Conservation (phyloP, 53 echinoderm and acorn worm genomes). For the Mesocentrotus franciscanus region DNA sequence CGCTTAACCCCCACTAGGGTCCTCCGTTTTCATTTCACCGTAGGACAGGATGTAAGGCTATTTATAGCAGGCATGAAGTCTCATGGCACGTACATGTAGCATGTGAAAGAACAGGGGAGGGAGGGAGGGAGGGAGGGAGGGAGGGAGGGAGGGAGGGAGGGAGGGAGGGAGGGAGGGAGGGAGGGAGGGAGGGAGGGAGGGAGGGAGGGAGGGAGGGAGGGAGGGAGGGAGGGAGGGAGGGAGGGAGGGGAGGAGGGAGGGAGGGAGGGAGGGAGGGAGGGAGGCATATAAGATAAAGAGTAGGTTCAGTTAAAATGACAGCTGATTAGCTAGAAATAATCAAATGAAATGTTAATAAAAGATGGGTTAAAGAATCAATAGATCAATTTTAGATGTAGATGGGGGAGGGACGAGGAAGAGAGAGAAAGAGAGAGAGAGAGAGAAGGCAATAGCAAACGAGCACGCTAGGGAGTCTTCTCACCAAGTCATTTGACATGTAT, state of each 20-base stretch:
- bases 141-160: not conserved
- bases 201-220: not conserved
- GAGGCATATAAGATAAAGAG: not conserved
- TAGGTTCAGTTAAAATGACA: not conserved
- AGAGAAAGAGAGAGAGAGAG: not conserved
- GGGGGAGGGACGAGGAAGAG: not conserved
- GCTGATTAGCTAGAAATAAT: no score
- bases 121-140: constrained; percentile 7
- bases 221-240: not conserved
- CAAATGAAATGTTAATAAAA: no score
- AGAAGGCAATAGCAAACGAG: not conserved
- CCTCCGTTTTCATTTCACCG: constrained; percentile 5
- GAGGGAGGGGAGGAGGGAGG: not conserved
- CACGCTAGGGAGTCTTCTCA: not conserved
- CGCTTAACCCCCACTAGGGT: constrained; percentile 41
- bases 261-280: no score
- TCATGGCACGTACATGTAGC: not conserved
- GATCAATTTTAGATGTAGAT: not conserved
- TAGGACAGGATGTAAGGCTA: constrained; percentile 33
- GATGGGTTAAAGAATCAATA: not conserved
- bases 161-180: no score
- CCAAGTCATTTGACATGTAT: constrained; percentile 9
- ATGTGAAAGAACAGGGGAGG: not conserved
- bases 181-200: no score
- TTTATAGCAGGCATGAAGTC: constrained; percentile 4